Evolutionary conservation across 35 echinoderm and acorn worm genomes (phyloP).

Genomic region (Holothuria glaberrima): DNA sequence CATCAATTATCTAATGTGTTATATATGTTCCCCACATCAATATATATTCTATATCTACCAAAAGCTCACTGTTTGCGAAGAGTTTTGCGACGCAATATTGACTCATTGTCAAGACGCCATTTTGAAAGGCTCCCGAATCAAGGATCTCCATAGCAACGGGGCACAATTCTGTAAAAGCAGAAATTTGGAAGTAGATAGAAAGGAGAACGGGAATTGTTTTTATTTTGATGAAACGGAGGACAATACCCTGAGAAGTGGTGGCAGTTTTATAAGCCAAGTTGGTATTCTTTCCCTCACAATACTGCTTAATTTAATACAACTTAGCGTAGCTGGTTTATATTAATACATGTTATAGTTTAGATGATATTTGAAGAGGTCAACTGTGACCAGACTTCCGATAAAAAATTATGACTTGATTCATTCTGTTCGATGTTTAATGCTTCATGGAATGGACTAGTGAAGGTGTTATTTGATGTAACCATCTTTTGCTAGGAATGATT

Average conservation of each 20-base stretch:
- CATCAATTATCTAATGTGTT: conserved; percentile 96
- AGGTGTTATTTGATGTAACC: too few species aligned
- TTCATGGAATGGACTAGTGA: too few species aligned
- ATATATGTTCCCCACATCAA: conserved; percentile 90
- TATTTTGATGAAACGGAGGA: neutral
- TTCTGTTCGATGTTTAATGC: too few species aligned
- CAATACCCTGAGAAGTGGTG: neutral
- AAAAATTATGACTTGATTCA: too few species aligned
- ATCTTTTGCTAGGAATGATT: too few species aligned
- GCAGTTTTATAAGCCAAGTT: neutral
- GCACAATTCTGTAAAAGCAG: conserved; percentile 83
- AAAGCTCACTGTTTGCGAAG: conserved; percentile 79
- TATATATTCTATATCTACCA: conserved; percentile 77
- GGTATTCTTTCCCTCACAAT: too few species aligned
- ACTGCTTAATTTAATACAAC: too few species aligned
- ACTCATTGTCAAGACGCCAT: conserved; percentile 73
- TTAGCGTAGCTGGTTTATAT: too few species aligned
- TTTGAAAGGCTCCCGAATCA: conserved; percentile 83
- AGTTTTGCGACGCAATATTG: conserved; percentile 79
- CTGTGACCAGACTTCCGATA: too few species aligned
- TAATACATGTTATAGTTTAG: too few species aligned
- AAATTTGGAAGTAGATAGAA: conserved; percentile 28
- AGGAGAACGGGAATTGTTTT: neutral
- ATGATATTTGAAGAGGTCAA: too few species aligned
- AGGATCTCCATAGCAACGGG: conserved; percentile 67